Base-by-base conservation (phyloP, 2,113 vertebrate genomes). In the Prolemur simus region DNA sequence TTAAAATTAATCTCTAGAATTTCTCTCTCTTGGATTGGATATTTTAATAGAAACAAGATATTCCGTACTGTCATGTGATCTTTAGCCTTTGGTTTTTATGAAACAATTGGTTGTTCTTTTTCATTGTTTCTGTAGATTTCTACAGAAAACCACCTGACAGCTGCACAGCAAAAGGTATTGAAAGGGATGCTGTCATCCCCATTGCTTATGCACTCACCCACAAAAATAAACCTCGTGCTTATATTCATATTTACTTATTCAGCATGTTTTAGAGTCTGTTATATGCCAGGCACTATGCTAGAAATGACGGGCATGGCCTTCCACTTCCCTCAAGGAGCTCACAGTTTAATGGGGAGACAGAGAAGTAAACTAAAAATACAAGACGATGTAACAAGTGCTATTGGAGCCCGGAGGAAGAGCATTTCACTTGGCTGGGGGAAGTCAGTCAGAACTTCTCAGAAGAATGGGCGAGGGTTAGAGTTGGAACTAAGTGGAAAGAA, bases 61-160 rank as follows among this genome's bases (percentile, higher is more conserved):
- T 74, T 63, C 47, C 14, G 32, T 68, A 29, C 39, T 29, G 8
- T 68, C 39, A 27, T 49, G 37, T 37, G 56, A 69, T 69, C 60
- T 96, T 92, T 85, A 69, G 54, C 18, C 69, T 87, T 87, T 64
- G 18, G 8, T 56, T 86, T 96, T n/a, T 87, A 34, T 58, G 60
- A 80, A 86, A 66, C 25, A 63, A 47, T 64, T 37, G 2, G 21
- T 84, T 84, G 42, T 77, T 73, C 32, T 73, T 17, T 80, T 83
- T 87, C 32, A 1, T 91, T 68, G 45, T 71, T 81, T 88, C 64
- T 91, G 6, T 74, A 39, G 15, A 39, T 37, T 66, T 86, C 54
- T 81, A 58, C 8, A 85, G 77, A 91, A 85, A 95, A 56, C n/a
- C 56, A 52, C 71, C 92, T 74, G 27, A 47, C 6, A 27, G 78